Evolutionary conservation across 2,113 vertebrate genomes (phyloP), one percentile per base, ranked within the genome.

Genomic region (Parus major): DNA sequence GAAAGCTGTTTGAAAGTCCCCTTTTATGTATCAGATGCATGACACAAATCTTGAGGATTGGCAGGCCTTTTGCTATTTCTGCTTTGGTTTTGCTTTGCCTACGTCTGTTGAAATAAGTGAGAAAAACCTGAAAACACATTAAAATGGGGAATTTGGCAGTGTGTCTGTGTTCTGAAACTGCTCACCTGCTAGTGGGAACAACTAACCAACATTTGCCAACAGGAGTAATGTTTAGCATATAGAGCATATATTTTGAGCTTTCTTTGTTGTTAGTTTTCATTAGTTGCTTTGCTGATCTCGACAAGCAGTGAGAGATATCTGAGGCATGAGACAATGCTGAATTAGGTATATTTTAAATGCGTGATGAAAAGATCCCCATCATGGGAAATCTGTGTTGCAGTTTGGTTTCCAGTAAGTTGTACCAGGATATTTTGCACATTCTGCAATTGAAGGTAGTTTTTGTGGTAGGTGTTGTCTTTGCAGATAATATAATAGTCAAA

Each of bases 291-390:
- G 4, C 42, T 82, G 27, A 72, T 47, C n/a, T 68, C 15, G 8
- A n/a, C 25, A 68, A 71, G 47, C 36, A 57, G 7, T 35, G 49
- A 47, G 23, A 53, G 41, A 1, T 81, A 69, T 75, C 80, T 96
- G 92, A 97, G 92, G 52, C 35, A 94, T 60, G 82, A 96, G 85
- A 72, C 80, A 94, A 1, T 96, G 87, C 92, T 92, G 88, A 75
- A 91, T 95, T 93, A 94, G 88, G 47, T 90, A 21, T 52, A 69
- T 95, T 85, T 77, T 53, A 73, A 55, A 92, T 90, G 71, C 49
- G 63, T 78, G 42, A 27, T 31, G 27, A 47, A n/a, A 36, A 24
- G 69, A 60, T 23, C 8, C 16, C 52, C 49, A 9, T 60, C 8
- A 31, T 65, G 50, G 29, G 52, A 75, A 72, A 65, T 42, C 39